These are phyloP conservation scores for Micromussa lordhowensis DNA, from an alignment of 92 coral and sea anemone genomes.

Conservation along the genomic window DNA sequence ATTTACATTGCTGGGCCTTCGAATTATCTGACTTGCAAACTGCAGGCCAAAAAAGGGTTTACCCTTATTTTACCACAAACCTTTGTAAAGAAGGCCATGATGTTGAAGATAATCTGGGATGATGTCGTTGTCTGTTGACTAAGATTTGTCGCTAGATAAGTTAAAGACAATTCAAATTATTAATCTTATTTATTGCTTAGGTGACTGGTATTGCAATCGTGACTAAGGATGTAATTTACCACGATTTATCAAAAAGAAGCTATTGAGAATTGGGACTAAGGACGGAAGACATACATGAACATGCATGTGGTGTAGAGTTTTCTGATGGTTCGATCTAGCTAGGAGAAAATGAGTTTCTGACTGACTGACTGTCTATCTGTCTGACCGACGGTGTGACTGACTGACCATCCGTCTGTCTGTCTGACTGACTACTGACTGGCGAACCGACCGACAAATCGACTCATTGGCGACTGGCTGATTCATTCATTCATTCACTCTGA, in stretches of 20 bases:
- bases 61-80: background rate
- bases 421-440: too few species aligned
- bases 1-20: background rate
- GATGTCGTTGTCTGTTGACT: background rate
- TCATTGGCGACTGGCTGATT: background rate
- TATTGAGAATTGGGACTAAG: too few species aligned
- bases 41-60: background rate
- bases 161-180: background rate
- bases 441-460: background rate
- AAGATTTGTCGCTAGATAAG: background rate
- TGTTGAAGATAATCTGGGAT: background rate
- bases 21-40: background rate
- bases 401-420: background rate
- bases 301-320: too few species aligned
- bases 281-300: too few species aligned
- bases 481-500: too few species aligned
- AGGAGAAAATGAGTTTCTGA: background rate
- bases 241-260: too few species aligned
- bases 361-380: background rate
- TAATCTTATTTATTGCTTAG: background rate
- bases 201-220: background rate
- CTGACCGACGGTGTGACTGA: background rate
- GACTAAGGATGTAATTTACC: background rate
- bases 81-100: slow-evolving; percentile 47
- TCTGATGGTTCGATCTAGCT: too few species aligned